These are phyloP conservation scores for Neoniphon sammara DNA, from an alignment of 2,797 vertebrate species.

Conservation along the genomic window DNA sequence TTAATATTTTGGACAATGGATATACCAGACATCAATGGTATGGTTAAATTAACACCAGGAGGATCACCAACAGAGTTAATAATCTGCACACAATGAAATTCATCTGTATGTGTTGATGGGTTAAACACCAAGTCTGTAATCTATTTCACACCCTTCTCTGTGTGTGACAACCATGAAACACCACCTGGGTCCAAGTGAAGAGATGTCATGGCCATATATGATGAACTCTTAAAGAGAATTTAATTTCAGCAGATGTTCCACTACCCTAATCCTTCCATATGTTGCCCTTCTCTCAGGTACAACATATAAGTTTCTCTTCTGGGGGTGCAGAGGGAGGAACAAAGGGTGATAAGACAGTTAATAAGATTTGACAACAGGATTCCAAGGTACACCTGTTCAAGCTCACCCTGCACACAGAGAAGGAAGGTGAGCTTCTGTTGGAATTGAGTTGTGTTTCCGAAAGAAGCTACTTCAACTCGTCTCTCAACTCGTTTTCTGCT, in stretches of 20 bases:
- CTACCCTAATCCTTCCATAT: conserved; percentile 45
- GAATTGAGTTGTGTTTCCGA: background rate
- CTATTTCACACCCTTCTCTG: background rate
- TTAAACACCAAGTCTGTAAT: background rate
- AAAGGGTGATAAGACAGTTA: conserved; percentile 50
- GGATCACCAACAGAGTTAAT: background rate
- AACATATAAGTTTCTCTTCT: conserved; percentile 57
- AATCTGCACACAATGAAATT: background rate
- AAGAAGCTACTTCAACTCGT: background rate
- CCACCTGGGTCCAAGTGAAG: background rate
- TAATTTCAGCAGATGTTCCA: background rate
- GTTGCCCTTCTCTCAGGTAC: conserved; percentile 24
- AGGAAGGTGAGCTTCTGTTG: conserved; percentile 13
- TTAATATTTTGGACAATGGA: too few relatives aligned
- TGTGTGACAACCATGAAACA: background rate
- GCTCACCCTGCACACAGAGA: background rate
- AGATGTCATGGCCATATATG: background rate
- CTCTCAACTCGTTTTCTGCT: background rate
- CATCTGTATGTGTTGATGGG: background rate
- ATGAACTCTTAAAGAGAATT: background rate
- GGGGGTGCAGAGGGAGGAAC: conserved; percentile 15
- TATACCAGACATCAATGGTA: too few relatives aligned
- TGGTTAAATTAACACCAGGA: too few relatives aligned
- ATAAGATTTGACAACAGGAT: conserved; percentile 60
- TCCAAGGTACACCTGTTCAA: conserved; percentile 45